Evolutionary conservation across 2,797 vertebrate species (phyloP).

Genomic region (Chaetophractus vellerosus): DNA sequence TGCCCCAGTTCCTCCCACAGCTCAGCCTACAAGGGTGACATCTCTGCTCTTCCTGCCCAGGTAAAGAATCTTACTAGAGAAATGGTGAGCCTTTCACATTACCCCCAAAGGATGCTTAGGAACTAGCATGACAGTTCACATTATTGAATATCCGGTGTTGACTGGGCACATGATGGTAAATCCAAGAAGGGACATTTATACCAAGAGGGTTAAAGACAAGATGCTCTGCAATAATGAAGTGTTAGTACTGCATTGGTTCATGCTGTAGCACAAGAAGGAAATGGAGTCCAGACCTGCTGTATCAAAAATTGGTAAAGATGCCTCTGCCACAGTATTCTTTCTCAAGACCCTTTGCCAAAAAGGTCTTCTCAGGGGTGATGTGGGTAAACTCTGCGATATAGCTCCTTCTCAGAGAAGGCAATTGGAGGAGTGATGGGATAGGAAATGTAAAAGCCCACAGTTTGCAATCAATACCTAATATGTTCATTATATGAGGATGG

Average conservation of each 20-base stretch:
- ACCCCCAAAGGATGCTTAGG: constrained; percentile 35
- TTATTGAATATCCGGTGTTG: background rate
- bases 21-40: background rate
- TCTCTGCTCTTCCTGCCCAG: background rate
- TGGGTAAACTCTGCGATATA: background rate
- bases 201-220: background rate
- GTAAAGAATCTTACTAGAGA: background rate
- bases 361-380: background rate
- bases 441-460: background rate
- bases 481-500: background rate
- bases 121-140: background rate
- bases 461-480: background rate
- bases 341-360: background rate
- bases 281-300: background rate
- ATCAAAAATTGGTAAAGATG: background rate
- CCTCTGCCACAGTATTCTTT: background rate
- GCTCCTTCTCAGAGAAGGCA: background rate
- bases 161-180: background rate
- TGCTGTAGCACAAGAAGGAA: background rate
- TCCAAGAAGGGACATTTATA: background rate
- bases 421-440: background rate
- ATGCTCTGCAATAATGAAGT: background rate
- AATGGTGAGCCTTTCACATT: background rate
- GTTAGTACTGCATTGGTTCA: background rate
- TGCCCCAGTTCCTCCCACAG: no score